Base-by-base conservation (phyloP, 2,797 vertebrate genomes). In the Hydrophis major region DNA sequence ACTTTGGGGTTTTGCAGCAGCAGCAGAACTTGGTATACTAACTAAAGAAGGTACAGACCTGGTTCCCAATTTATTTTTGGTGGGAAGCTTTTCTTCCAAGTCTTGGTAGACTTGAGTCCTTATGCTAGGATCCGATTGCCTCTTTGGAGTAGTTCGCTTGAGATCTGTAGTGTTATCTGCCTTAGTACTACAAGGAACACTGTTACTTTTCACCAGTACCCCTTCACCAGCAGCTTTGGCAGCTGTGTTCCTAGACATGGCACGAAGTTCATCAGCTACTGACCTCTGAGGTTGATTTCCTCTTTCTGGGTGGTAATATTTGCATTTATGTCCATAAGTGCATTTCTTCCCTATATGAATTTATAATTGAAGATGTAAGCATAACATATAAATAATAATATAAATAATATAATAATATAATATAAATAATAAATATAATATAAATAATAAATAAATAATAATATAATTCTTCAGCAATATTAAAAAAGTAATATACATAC, bases 291-390 rank as follows among this genome's bases (percentile, higher is more conserved):
- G 99, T 96, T 99, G 99, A 55, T 98, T 98, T 83, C 99, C 99
- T 97, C 99, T 97, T 93, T 99, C 99, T 0, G 99, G 99, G 93
- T 99, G 99, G 94, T 99, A 99, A 93, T 99, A 99, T 96, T 99
- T 99, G 97, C 99, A 99, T 96, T 99, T 99, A 97, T 99, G 99
- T 91, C 99, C 99, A 2, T 99, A 99, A 93, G 99, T 99, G 96
- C 99, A 99, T 97, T 99, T 99, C 97, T 99, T 99, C 88, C 99
- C 99, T 99, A 94, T 11, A 96, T 91, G 95, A 57, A 83, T 66
- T 56, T 78, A 90, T 42, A 4, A 20, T 87, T 61, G 56, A 28
- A 57, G 18, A 95, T 66, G 69, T 90, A 94, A 61, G 94, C 0
- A 50, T 69, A 47, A 47, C 6, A 47, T 47, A 47, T 47, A 47